Percentiles rank a stretch among this genome's conserved stretches.
phyloP scores from a whole-genome alignment of 2,113 vertebrate species.

The Gadus chalcogrammus region DNA sequence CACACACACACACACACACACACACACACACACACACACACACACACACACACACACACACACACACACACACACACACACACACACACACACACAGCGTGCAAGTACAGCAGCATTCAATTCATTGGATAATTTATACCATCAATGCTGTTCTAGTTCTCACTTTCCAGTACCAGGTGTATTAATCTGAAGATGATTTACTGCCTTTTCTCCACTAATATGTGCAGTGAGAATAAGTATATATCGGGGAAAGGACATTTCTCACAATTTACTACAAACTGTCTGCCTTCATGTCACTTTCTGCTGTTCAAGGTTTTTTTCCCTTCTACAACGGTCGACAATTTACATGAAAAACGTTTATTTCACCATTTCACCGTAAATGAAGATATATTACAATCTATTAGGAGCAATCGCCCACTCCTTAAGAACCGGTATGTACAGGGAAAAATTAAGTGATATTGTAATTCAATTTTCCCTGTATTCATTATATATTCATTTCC shows the following conservation, averaged over 20 bases:
- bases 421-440: constrained; percentile 34
- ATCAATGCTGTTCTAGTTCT: constrained; percentile 11
- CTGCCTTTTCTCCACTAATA: constrained; percentile 32
- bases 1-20: too few relatives aligned
- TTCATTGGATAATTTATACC: constrained; percentile 9
- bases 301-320: constrained; percentile 39
- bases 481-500: constrained; percentile 30
- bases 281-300: constrained; percentile 32
- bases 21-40: background rate
- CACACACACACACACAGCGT: background rate
- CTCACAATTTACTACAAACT: constrained; percentile 47
- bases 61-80: too few relatives aligned
- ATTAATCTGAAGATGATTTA: constrained; percentile 42
- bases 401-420: constrained; percentile 24
- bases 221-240: constrained; percentile 42
- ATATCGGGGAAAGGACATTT: constrained; percentile 42
- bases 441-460: constrained; percentile 44
- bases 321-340: constrained; percentile 30
- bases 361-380: constrained; percentile 49
- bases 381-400: constrained; percentile 41
- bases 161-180: constrained; percentile 9
- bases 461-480: constrained; percentile 51
- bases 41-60: too few relatives aligned
- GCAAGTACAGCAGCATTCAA: constrained; percentile 2
- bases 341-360: constrained; percentile 53